Evolutionary conservation across 2,797 vertebrate genomes (phyloP).

Genomic region (Lerista edwardsae): DNA sequence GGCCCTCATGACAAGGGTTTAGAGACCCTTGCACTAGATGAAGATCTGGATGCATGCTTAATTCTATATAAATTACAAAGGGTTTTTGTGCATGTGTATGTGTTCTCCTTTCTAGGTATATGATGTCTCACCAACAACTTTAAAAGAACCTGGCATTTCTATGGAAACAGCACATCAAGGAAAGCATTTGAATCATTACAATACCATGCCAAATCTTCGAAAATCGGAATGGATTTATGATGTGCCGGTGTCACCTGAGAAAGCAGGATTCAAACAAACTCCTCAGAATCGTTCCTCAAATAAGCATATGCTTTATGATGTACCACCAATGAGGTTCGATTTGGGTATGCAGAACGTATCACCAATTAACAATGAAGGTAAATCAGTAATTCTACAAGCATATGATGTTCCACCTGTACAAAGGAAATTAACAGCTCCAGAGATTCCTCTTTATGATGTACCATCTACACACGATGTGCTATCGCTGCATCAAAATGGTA

Average conservation of each 20-base stretch:
- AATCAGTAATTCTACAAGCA: constrained; percentile 28
- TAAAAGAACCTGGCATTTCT: constrained; percentile 75
- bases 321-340: constrained; percentile 57
- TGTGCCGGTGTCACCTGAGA: constrained; percentile 80
- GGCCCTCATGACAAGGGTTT: no score
- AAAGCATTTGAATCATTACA: constrained; percentile 67
- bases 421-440: constrained; percentile 52
- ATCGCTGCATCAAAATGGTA: background rate
- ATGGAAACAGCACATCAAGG: constrained; percentile 64
- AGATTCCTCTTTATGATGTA: constrained; percentile 45
- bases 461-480: constrained; percentile 21
- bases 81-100: background rate
- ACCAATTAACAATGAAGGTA: constrained; percentile 1
- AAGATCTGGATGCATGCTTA: background rate
- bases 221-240: constrained; percentile 91
- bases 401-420: constrained; percentile 48
- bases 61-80: background rate
- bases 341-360: background rate
- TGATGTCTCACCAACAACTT: constrained; percentile 74
- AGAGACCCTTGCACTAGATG: background rate
- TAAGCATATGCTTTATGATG: constrained; percentile 34
- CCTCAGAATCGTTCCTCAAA: constrained; percentile 33
- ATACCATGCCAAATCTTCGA: constrained; percentile 79
- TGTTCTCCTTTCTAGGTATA: constrained; percentile 78
- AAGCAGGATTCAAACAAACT: constrained; percentile 26